These are phyloP conservation scores for Microctonus hyperodae DNA, from an alignment of 2,888 invertebrate genomes.

Conservation along the genomic window DNA sequence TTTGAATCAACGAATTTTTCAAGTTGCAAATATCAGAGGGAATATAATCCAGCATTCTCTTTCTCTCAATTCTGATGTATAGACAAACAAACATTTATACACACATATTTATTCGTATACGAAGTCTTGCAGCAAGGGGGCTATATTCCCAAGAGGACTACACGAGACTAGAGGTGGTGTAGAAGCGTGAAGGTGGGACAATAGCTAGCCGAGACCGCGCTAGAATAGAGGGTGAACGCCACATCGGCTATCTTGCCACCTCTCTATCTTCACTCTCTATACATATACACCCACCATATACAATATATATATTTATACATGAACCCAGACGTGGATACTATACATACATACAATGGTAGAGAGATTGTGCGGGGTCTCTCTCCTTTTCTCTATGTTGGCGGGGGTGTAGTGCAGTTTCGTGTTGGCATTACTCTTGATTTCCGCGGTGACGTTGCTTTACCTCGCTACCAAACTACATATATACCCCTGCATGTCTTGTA, in stretches of 20 bases:
- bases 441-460: conserved; percentile 64
- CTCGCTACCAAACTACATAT: conserved; percentile 43
- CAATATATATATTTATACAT: too few species aligned
- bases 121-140: conserved; percentile 43
- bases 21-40: too few species aligned
- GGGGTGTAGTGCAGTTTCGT: conserved; percentile 69
- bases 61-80: conserved; percentile 19
- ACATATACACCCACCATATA: background rate
- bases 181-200: conserved; percentile 10
- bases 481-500: conserved; percentile 51
- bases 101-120: background rate
- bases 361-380: background rate
- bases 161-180: conserved; percentile 23
- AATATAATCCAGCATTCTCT: too few species aligned
- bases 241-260: background rate
- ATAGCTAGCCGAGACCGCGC: conserved; percentile 3
- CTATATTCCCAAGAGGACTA: conserved; percentile 51
- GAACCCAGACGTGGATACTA: background rate
- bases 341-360: background rate
- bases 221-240: conserved; percentile 26
- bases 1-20: too few species aligned
- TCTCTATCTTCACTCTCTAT: background rate
- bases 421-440: conserved; percentile 74
- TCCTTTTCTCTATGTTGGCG: conserved; percentile 39
- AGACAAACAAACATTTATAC: background rate